These are phyloP conservation scores for Malacosoma neustria DNA, from an alignment of 2,888 invertebrate genomes.

Conservation along the genomic window DNA sequence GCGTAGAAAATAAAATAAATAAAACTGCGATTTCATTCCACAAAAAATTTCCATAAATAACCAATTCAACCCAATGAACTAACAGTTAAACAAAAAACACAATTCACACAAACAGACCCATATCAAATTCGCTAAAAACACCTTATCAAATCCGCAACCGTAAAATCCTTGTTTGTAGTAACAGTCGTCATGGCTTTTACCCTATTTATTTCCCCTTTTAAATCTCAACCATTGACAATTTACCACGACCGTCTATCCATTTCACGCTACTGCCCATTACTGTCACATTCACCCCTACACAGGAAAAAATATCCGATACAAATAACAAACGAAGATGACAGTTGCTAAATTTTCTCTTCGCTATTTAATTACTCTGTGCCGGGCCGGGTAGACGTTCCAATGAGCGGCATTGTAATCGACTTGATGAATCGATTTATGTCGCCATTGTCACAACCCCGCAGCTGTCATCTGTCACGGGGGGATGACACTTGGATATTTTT, in stretches of 20 bases:
- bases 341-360: conserved; percentile 15
- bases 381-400: conserved; percentile 47
- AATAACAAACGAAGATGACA: conserved; percentile 11
- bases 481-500: conserved; percentile 66
- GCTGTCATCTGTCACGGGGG: conserved; percentile 65
- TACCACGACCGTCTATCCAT: conserved; percentile 52
- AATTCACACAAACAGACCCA: conserved; percentile 30
- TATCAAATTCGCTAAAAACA: conserved; percentile 49
- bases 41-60: neutral
- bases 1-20: too few species aligned
- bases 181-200: conserved; percentile 59
- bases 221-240: conserved; percentile 64
- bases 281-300: conserved; percentile 28
- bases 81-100: conserved; percentile 21
- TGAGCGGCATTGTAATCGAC: conserved; percentile 44
- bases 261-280: conserved; percentile 30
- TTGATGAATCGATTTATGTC: conserved; percentile 61
- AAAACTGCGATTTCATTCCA: neutral
- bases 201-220: conserved; percentile 65
- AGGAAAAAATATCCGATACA: conserved; percentile 18
- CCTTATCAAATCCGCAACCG: conserved; percentile 41
- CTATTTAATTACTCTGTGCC: conserved; percentile 26
- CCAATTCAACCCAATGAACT: conserved; percentile 4
- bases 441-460: conserved; percentile 56
- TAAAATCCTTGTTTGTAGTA: conserved; percentile 69